A percentile compares a stretch with the other conserved stretches of the same genome.
Conservation (phyloP, 92 coral and sea anemone genomes). For the Paragorgia papillata region DNA sequence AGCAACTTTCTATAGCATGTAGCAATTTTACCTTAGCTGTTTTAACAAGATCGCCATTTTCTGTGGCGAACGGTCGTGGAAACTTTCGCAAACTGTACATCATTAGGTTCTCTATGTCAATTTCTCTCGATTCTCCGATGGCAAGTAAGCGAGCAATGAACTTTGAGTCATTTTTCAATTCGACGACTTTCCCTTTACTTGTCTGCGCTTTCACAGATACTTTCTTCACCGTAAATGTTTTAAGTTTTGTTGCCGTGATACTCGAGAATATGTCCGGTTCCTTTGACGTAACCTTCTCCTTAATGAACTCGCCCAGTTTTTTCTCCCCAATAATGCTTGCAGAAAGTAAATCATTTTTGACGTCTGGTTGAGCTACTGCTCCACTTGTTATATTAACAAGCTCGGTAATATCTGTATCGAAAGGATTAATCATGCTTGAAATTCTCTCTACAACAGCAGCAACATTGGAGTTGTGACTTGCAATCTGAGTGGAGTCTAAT, state of each 20-base stretch:
- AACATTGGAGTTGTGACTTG: no score
- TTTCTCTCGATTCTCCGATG: constrained; percentile 13
- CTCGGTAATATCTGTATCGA: not conserved
- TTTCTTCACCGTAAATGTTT: constrained; percentile 2
- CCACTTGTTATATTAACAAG: constrained; percentile 12
- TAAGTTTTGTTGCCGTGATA: not conserved
- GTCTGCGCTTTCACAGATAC: not conserved
- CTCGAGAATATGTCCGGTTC: not conserved
- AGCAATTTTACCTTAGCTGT: not conserved
- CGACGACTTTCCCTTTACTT: not conserved
- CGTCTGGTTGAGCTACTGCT: not conserved
- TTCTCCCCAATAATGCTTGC: not conserved
- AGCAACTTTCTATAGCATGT: no score
- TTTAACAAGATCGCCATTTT: constrained; percentile 2
- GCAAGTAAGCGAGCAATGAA: constrained; percentile 7
- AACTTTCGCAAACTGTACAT: no score
- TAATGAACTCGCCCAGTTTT: not conserved
- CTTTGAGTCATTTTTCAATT: constrained; percentile 7
- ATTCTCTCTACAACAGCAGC: no score
- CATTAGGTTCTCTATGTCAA: constrained; percentile 7
- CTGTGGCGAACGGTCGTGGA: no score
- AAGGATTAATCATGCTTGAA: not conserved
- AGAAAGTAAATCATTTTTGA: not conserved
- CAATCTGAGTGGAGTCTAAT: no score
- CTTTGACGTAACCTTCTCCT: not conserved